A percentile compares a stretch with the other conserved stretches of the same genome.
Evolutionary conservation across 2,113 vertebrate genomes (phyloP).

Genomic region (Corvus cornix): DNA sequence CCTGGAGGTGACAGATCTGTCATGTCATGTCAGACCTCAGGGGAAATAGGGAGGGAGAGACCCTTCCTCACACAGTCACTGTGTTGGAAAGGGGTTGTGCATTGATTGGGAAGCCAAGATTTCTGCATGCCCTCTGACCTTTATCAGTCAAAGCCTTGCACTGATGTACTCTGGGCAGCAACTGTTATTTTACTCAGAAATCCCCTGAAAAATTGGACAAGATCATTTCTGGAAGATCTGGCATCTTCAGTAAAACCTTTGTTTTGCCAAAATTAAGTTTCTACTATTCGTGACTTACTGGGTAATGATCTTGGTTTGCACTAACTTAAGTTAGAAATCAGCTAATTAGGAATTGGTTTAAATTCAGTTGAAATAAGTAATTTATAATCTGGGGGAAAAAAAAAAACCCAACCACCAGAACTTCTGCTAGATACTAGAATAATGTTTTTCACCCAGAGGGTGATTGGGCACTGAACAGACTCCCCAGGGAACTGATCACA

Average conservation of each 20-base stretch:
- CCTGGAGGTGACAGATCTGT: not conserved
- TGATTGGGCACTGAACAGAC: not conserved
- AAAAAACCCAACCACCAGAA: not conserved
- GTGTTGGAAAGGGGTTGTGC: not conserved
- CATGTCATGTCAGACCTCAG: not conserved
- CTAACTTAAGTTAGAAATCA: not conserved
- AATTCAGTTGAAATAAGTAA: not conserved
- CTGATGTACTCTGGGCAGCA: not conserved
- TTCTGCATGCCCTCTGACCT: not conserved
- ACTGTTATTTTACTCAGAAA: not conserved
- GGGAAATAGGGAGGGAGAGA: not conserved
- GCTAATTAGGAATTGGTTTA: not conserved
- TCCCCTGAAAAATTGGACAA: not conserved
- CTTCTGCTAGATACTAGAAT: not conserved
- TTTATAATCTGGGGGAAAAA: not conserved
- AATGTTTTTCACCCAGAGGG: not conserved
- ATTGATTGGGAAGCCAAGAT: not conserved
- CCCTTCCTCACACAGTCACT: not conserved
- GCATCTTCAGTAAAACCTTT: not conserved
- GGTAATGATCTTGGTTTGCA: not conserved
- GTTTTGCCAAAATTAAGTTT: not conserved
- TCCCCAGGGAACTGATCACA: too few species aligned
- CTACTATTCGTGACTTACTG: not conserved
- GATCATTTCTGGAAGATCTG: not conserved
- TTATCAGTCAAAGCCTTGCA: not conserved